These are phyloP conservation scores for Talpa occidentalis DNA, from an alignment of 2,113 vertebrate genomes.

Conservation along the genomic window DNA sequence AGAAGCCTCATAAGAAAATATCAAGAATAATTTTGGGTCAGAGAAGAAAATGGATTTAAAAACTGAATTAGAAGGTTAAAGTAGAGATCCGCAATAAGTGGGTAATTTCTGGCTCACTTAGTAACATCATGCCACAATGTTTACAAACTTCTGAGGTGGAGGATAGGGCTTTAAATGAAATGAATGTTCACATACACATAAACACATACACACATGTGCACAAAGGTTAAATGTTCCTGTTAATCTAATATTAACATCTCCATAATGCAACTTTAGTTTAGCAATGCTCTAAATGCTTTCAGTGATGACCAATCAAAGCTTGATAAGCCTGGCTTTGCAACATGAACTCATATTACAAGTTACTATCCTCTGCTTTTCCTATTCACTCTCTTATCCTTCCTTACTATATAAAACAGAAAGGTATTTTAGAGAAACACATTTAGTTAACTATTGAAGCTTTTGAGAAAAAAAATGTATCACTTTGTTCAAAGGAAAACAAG, in stretches of 20 bases:
- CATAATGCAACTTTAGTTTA: not conserved
- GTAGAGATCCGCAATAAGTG: not conserved
- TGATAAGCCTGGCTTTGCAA: not conserved
- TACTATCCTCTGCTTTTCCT: not conserved
- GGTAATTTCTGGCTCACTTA: not conserved
- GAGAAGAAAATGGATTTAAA: conserved; percentile 52
- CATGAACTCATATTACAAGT: not conserved
- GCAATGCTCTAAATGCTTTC: not conserved
- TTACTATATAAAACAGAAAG: not conserved
- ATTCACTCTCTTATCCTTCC: not conserved
- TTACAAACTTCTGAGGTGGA: not conserved
- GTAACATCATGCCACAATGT: not conserved
- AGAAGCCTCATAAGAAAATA: conserved; percentile 16
- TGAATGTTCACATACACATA: not conserved
- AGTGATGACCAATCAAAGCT: not conserved
- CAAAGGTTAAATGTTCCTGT: not conserved
- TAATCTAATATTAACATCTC: not conserved
- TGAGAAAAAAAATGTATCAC: not conserved
- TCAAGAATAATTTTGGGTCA: not conserved
- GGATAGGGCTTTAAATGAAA: not conserved
- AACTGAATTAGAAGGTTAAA: not conserved
- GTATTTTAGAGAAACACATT: not conserved
- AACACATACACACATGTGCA: not conserved
- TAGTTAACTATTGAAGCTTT: conserved; percentile 7
- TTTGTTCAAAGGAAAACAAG: conserved; percentile 48